Conservation (phyloP, 23 tunicate genomes). For the Oikopleura dioica region DNA sequence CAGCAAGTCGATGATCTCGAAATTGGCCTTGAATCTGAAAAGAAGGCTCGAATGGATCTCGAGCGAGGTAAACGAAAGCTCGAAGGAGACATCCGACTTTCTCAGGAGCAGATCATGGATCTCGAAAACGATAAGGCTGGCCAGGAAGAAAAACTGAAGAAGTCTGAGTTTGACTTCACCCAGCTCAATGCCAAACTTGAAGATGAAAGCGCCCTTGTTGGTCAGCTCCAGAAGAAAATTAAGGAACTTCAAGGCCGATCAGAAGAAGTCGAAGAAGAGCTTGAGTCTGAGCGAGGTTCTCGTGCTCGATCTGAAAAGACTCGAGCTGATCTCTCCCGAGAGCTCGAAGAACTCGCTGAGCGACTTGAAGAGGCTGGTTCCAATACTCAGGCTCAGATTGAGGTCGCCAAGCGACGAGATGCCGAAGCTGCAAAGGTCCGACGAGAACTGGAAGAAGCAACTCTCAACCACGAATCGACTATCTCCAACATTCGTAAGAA, state of each 20-base stretch:
- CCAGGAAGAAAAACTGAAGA: conserved; percentile 66
- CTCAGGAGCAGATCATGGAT: conserved; percentile 91
- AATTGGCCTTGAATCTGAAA: conserved; percentile 74
- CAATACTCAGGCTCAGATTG: conserved; percentile 74
- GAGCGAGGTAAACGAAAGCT: conserved; percentile 71
- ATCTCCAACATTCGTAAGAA: conserved; percentile 5
- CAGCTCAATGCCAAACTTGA: conserved; percentile 2
- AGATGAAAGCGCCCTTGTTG: not conserved
- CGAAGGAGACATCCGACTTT: conserved; percentile 69
- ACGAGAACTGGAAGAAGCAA: conserved; percentile 82
- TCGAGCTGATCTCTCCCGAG: conserved; percentile 80
- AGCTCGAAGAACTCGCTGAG: conserved; percentile 74
- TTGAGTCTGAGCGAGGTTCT: conserved; percentile 60
- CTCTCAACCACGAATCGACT: conserved; percentile 40
- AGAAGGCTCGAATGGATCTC: conserved; percentile 75
- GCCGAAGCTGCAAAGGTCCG: conserved; percentile 16
- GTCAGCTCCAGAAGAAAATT: not conserved
- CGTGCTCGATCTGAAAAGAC: conserved; percentile 51
- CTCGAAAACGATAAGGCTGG: conserved; percentile 80
- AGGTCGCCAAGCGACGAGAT: not conserved
- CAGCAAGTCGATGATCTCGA: conserved; percentile 21
- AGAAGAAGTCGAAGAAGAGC: conserved; percentile 90
- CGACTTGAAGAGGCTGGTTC: conserved; percentile 91
- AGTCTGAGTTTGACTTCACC: conserved; percentile 69
- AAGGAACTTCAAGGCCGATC: conserved; percentile 22